Evolutionary conservation across 2,888 invertebrate species (phyloP), one percentile per base, ranked within the genome.

Genomic region (Epistrophella euchroma): DNA sequence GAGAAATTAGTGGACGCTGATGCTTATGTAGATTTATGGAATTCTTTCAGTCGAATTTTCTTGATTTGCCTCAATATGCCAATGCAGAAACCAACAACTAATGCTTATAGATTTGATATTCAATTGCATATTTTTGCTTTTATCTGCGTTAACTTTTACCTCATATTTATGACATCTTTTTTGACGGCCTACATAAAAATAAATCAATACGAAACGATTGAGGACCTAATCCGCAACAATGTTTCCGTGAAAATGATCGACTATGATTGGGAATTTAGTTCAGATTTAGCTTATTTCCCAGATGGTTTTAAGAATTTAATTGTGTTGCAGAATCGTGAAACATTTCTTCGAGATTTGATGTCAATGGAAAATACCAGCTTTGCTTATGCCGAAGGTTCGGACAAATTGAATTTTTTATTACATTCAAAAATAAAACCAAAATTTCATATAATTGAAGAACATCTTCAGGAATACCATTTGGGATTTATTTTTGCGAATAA

Each of bases 121-220:
- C 77, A 77, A 35, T 19, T 77, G 11, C 32, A 43, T 0, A 0
- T 62, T 4, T 19, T 71, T n/a, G 55, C 60, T 9, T 77, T 71
- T n/a, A 55, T 77, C 5, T 40, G 35, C 4, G 43, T 11, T 9
- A 77, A 77, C 11, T 32, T 70, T 1, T 77, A 77, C 22, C 37
- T 17, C 2, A 28, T 77, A 6, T 60, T 52, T n/a, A 35, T 60
- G 40, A 77, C 70, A 25, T 77, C 77, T 0, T 77, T 71, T 22
- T 19, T 77, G 13, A 77, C 71, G 17, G 52, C 52, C n/a, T 62
- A 43, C 43, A 77, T 77, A 13, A 60, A 55, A 43, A 19, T 47
- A 15, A 52, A 40, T 13, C 77, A 52, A n/a, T 45, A 13, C n/a
- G 35, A 71, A n/a, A 19, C 77, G 3, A 52, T 71, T 3, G 35